Base-by-base conservation (phyloP, 2,797 vertebrate genomes). In the Sorex maritimensis region DNA sequence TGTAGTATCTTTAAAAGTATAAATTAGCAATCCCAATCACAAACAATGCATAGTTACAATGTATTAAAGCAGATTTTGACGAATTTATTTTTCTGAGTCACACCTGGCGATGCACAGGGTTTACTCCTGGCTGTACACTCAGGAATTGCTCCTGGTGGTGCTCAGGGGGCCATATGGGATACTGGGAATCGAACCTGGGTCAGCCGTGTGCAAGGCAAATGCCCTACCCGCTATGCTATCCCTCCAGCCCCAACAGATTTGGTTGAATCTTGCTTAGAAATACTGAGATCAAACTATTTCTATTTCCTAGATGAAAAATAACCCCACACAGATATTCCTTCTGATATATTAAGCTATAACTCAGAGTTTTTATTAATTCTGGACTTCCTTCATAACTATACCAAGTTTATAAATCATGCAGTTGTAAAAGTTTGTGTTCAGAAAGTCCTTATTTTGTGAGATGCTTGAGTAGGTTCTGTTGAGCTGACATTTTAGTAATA, bases 341-440 rank as follows among this genome's bases (percentile, higher is more conserved):
- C 67, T 92, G 72, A n/a, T 52, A 38, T 52, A 88, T 82, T 75
- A 81, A n/a, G 30, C 24, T 72, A 41, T 74, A 74, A 95, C n/a
- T 46, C 79, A 73, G 28, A 92, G 19, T 90, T 90, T 88, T 55
- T 85, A 58, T 75, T 90, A 92, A 81, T 68, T 81, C 9, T 65
- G 23, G 38, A 81, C 52, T 55, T 88, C 17, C 46, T 58, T 92
- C n/a, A 52, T 52, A 72, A 72, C 38, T 75, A 88, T 41, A 21
- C 34, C n/a, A 80, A 79, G 14, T 74, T 92, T 90, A 63, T 81
- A 78, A 73, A 38, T 58, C 74, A 74, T 15, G 30, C 30, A 69
- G 24, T 79, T 21, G 81, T 14, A 92, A 52, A 92, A 82, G n/a
- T 2, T 55, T 55, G 52, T 55, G 17, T 55, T 14, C 13, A 55